phyloP scores from a whole-genome alignment of 2,113 vertebrate genomes.

The Dinomys branickii region DNA sequence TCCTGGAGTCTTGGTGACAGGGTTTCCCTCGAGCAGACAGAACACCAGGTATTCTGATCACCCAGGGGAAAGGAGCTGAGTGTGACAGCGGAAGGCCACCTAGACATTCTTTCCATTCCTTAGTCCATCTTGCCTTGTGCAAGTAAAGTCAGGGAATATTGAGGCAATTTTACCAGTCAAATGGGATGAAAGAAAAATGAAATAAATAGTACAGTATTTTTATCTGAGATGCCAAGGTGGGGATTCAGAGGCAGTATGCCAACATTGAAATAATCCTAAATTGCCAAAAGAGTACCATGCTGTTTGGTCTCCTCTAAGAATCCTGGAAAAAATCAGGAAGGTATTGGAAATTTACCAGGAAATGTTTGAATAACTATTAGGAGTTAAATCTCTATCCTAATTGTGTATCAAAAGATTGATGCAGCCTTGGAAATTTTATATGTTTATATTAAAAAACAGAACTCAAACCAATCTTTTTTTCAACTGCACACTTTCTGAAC shows the following conservation, averaged over 20 bases:
- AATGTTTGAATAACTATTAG: not conserved
- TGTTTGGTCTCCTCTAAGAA: not conserved
- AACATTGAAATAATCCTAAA: not conserved
- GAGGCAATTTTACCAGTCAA: not conserved
- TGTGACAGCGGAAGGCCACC: not conserved
- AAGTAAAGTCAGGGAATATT: not conserved
- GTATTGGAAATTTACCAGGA: not conserved
- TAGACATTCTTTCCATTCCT: not conserved
- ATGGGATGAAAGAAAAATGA: not conserved
- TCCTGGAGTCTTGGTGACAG: not conserved
- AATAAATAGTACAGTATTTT: not conserved
- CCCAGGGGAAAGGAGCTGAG: not conserved
- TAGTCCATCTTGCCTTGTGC: not conserved
- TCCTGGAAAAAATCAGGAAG: not conserved
- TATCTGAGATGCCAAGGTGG: not conserved
- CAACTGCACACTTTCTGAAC: not conserved
- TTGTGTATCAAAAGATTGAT: not conserved
- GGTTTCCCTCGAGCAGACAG: not conserved
- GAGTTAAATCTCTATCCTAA: not conserved
- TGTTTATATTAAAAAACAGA: not conserved
- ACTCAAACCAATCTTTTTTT: not conserved
- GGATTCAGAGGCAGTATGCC: not conserved
- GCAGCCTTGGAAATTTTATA: not conserved
- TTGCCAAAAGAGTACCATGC: not conserved
- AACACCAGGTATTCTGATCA: not conserved